phyloP scores from a whole-genome alignment of 2,888 invertebrate species.

The Melangyna quadrimaculata region DNA sequence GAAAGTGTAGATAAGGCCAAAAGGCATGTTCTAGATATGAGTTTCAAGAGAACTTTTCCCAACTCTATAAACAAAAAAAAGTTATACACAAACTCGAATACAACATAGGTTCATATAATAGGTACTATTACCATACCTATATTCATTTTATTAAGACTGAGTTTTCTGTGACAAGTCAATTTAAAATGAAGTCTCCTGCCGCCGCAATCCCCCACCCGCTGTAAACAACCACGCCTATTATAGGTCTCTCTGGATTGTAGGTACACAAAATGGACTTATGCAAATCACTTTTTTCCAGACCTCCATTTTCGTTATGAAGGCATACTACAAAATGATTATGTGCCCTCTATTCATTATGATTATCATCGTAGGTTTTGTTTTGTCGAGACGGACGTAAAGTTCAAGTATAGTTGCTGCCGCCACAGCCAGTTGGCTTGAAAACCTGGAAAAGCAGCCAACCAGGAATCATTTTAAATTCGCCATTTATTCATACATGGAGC shows the following conservation, averaged over 20 bases:
- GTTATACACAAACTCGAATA: background rate
- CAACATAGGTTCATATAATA: too few relatives aligned
- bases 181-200: slow-evolving; percentile 64
- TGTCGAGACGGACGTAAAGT: slow-evolving; percentile 12
- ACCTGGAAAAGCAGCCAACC: slow-evolving; percentile 67
- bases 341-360: slow-evolving; percentile 72
- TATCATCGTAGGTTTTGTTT: slow-evolving; percentile 49
- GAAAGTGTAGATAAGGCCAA: slow-evolving; percentile 53
- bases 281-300: slow-evolving; percentile 73
- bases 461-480: slow-evolving; percentile 68
- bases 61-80: background rate
- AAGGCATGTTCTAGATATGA: slow-evolving; percentile 65
- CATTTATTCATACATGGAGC: slow-evolving; percentile 62
- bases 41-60: slow-evolving; percentile 46
- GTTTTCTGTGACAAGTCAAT: slow-evolving; percentile 71
- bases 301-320: slow-evolving; percentile 72
- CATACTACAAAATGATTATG: slow-evolving; percentile 76
- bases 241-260: background rate
- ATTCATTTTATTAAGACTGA: background rate
- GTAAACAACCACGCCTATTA: slow-evolving; percentile 66
- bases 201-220: slow-evolving; percentile 27
- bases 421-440: slow-evolving; percentile 29
- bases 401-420: slow-evolving; percentile 9
- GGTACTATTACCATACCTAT: background rate
- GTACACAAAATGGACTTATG: slow-evolving; percentile 72